These are phyloP conservation scores for Thereva unica DNA, from an alignment of 2,888 invertebrate genomes.

Conservation along the genomic window DNA sequence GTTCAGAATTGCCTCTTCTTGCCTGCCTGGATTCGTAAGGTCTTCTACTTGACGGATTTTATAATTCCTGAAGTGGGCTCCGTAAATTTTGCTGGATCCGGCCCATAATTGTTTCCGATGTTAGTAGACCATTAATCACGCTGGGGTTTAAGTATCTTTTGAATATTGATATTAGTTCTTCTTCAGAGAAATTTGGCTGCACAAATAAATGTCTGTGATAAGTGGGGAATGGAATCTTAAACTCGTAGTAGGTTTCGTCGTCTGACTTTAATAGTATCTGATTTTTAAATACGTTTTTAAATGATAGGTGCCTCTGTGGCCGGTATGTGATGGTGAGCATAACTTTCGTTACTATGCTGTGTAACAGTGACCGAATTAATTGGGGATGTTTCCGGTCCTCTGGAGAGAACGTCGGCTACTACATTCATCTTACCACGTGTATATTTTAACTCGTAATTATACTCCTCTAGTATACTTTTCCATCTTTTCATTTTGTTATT, in stretches of 20 bases:
- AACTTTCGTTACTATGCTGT: constrained; percentile 27
- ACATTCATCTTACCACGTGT: too few species aligned
- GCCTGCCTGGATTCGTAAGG: not conserved
- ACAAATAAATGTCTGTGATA: too few species aligned
- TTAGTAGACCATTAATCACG: not conserved
- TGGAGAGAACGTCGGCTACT: too few species aligned
- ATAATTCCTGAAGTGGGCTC: not conserved
- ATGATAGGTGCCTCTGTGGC: constrained; percentile 28
- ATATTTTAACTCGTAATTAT: too few species aligned
- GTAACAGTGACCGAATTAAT: constrained; percentile 34
- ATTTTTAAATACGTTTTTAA: constrained; percentile 36
- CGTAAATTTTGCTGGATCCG: constrained; percentile 8
- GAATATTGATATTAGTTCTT: too few species aligned
- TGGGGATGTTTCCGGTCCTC: constrained; percentile 15
- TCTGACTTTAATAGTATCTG: constrained; percentile 12
- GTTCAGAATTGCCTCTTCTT: constrained; percentile 12
- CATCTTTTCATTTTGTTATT: too few species aligned
- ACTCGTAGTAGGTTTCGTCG: too few species aligned
- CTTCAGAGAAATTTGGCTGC: too few species aligned
- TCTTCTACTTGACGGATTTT: constrained; percentile 13
- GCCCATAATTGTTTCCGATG: constrained; percentile 1
- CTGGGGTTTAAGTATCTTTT: too few species aligned
- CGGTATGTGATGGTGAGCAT: constrained; percentile 22
- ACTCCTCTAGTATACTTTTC: too few species aligned
- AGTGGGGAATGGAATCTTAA: constrained; percentile 10